Conservation (phyloP, 2,888 invertebrate species). For the Ornithoptera priamus region DNA sequence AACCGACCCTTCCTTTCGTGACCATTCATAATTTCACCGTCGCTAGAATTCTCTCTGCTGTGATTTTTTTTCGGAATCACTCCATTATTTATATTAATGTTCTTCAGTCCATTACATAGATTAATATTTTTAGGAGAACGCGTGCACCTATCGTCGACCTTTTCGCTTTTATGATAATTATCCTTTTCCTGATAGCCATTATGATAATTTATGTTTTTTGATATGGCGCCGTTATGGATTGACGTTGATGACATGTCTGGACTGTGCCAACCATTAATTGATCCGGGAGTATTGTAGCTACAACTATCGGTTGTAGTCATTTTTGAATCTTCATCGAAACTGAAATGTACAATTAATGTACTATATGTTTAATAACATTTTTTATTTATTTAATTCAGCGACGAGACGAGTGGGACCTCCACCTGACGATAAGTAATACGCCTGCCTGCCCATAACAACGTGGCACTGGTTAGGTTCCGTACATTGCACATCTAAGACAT, state of each 20-base stretch:
- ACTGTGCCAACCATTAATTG: conserved; percentile 81
- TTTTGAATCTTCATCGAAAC: conserved; percentile 79
- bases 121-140: conserved; percentile 71
- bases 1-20: conserved; percentile 63
- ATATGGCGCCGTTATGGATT: conserved; percentile 71
- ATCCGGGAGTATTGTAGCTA: conserved; percentile 76
- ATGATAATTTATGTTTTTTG: conserved; percentile 64
- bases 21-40: conserved; percentile 60
- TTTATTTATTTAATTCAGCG: no score
- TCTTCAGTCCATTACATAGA: conserved; percentile 67
- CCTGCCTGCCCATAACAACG: no score
- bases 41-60: conserved; percentile 66
- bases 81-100: conserved; percentile 69
- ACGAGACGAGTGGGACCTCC: no score
- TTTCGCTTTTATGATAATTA: conserved; percentile 43
- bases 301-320: conserved; percentile 81
- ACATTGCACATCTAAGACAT: no score
- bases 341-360: conserved; percentile 39
- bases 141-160: conserved; percentile 49
- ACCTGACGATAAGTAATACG: no score
- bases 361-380: no score
- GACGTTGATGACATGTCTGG: conserved; percentile 63
- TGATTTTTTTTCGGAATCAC: conserved; percentile 63
- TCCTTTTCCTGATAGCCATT: conserved; percentile 66
- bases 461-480: no score